Evolutionary conservation across 2,113 vertebrate species (phyloP), one percentile per base, ranked within the genome.

Genomic region (Anarhynchus alexandrinus): DNA sequence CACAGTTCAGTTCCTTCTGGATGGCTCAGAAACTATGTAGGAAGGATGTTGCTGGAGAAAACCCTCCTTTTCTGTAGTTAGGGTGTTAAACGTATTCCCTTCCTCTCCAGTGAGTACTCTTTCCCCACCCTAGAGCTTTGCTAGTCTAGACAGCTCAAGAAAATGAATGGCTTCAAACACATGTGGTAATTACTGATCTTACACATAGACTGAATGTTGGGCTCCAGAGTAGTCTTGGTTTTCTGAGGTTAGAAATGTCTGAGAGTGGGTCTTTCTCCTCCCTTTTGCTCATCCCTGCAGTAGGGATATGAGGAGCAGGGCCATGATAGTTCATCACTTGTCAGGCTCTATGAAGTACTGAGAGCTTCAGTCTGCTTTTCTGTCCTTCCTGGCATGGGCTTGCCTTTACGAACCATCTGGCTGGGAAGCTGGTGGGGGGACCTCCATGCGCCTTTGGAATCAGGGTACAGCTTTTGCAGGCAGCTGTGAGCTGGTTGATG

Each of bases 61-160:
- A 3, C 20, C 15, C 0, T 47, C 14, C 51, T 81, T 42, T 78
- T 67, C 19, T 88, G 58, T 72, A 57, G 45, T 38, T 70, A 26
- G 20, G 26, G 9, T 79, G 43, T 20, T 89, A 70, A 81, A 45
- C 4, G 2, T 72, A 47, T 3, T 88, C 58, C 51, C n/a, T 78
- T 90, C 36, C 29, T 83, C 12, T 81, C 38, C 23, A 62, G 29
- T 65, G 21, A 61, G 29, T 79, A 7, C 22, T 59, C 9, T 54
- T 88, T 91, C 23, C 84, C 74, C 43, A 86, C 79, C 65, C 76
- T 85, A 62, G 32, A 93, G 51, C 72, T 82, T 79, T 93, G 66
- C 66, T 93, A 85, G 88, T 92, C 94, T 91, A 77, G 90, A 72
- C 74, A 86, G 52, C 62, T 86, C 67, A 61, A 72, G 67, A 95